Evolutionary conservation across 2,888 invertebrate species (phyloP).

Genomic region (Epinotia ramella): DNA sequence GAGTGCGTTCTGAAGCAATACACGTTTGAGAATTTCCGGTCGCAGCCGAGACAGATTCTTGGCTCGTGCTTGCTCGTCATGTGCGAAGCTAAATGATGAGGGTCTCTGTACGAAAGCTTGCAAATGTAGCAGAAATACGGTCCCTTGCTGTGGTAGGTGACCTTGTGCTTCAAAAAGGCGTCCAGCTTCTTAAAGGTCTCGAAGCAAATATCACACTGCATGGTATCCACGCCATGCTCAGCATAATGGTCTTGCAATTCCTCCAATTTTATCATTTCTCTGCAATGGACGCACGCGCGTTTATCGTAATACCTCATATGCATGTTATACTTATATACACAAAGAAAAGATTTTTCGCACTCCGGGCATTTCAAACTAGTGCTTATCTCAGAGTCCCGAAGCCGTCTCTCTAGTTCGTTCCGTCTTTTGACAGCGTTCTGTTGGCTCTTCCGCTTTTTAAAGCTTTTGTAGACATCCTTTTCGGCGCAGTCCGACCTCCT

Average conservation of each 20-base stretch:
- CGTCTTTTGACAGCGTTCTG: constrained; percentile 38
- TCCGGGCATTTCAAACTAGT: constrained; percentile 56
- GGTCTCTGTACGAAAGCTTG: constrained; percentile 52
- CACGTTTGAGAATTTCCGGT: constrained; percentile 55
- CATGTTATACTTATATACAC: constrained; percentile 52
- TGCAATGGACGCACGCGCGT: constrained; percentile 59
- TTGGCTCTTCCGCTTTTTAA: constrained; percentile 44
- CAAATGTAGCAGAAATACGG: constrained; percentile 58
- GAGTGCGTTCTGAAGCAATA: constrained; percentile 58
- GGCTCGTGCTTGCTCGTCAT: constrained; percentile 53
- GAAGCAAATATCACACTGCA: constrained; percentile 56
- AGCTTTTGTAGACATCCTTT: constrained; percentile 34
- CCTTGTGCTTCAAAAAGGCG: constrained; percentile 50
- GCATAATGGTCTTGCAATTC: constrained; percentile 51
- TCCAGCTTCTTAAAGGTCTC: constrained; percentile 51
- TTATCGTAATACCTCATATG: constrained; percentile 57
- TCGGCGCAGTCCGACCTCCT: background rate
- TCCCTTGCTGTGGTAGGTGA: constrained; percentile 47
- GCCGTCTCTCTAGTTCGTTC: background rate
- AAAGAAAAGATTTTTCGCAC: constrained; percentile 53
- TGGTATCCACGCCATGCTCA: constrained; percentile 50
- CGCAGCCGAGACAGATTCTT: constrained; percentile 56
- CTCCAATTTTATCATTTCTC: constrained; percentile 51
- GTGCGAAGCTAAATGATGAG: constrained; percentile 53
- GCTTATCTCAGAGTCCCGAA: background rate